Base-by-base conservation (phyloP, 2,113 vertebrate genomes). In the Oceanodroma tethys region DNA sequence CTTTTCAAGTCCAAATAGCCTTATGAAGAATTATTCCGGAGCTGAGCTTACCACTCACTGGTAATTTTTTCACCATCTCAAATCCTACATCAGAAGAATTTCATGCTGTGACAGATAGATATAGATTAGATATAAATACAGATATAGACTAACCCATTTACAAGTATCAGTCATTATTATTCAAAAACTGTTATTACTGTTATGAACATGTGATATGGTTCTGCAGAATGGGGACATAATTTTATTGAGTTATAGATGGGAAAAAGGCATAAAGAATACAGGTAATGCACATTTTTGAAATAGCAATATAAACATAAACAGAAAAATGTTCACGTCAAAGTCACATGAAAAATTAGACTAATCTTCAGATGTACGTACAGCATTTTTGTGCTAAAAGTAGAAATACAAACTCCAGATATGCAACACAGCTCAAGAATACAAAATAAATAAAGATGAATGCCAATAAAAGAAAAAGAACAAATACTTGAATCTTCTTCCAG, bases 261-360 rank as follows among this genome's bases (percentile, higher is more conserved):
- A 23, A 91, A 95, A 96, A 94, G 88, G 92, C 90, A 95, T 79
- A 88, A 95, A 93, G 72, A 93, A 96, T 81, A 97, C 94, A 96
- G 79, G 58, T 82, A 95, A 95, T 95, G 91, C 89, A 97, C 62
- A 88, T 86, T 90, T 93, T 74, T 83, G 81, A 94, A 93, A 92
- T 27, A 97, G 25, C 85, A 88, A 79, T 90, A 94, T 88, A 94
- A 96, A 88, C 70, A 96, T 59, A 94, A 93, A 93, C 66, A 94
- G 78, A 85, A 90, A 76, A 93, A 90, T 81, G 80, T 90, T 93
- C 65, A 91, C 95, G 95, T 94, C 84, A 92, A 93, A 94, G 84
- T 87, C 91, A 97, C 94, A 80, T 91, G 70, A 91, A 94, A 96
- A 94, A 79, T 58, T 11, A 92, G 70, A 95, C 70, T 87, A 96